Evolutionary conservation across 1,140 invertebrate genomes (phyloP).

Genomic region (Daktulosphaira vitifoliae): DNA sequence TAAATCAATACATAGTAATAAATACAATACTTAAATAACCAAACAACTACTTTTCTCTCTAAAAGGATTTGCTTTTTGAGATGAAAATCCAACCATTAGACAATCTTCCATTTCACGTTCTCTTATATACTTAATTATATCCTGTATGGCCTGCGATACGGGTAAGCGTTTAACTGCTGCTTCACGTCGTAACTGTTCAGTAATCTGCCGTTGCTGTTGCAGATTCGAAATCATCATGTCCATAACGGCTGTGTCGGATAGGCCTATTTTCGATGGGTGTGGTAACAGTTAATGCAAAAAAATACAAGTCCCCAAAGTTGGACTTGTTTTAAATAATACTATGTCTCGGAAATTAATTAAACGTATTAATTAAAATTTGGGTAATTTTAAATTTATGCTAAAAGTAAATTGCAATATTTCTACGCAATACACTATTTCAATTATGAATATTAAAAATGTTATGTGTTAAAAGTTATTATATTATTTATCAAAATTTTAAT

Average conservation of each 20-base stretch:
- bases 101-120: conserved; percentile 92
- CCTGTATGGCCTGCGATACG: conserved; percentile 80
- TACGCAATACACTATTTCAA: no score
- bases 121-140: conserved; percentile 86
- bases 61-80: conserved; percentile 95
- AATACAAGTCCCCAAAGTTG: conserved; percentile 9
- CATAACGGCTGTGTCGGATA: conserved; percentile 75
- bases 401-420: no score
- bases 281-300: conserved; percentile 25
- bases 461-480: no score
- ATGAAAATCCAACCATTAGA: conserved; percentile 88
- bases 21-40: conserved; percentile 56
- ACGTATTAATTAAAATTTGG: no score
- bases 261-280: conserved; percentile 55
- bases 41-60: conserved; percentile 89
- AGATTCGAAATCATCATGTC: conserved; percentile 83
- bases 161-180: conserved; percentile 79
- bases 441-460: no score
- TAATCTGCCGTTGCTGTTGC: conserved; percentile 84
- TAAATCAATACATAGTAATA: no score
- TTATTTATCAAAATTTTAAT: no score
- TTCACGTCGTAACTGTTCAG: conserved; percentile 86
- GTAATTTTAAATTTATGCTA: no score
- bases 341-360: no score
- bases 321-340: no score